A percentile compares a stretch with the other conserved stretches of the same genome.
phyloP scores from a whole-genome alignment of 2,797 vertebrate species.

The Pristis pectinata region DNA sequence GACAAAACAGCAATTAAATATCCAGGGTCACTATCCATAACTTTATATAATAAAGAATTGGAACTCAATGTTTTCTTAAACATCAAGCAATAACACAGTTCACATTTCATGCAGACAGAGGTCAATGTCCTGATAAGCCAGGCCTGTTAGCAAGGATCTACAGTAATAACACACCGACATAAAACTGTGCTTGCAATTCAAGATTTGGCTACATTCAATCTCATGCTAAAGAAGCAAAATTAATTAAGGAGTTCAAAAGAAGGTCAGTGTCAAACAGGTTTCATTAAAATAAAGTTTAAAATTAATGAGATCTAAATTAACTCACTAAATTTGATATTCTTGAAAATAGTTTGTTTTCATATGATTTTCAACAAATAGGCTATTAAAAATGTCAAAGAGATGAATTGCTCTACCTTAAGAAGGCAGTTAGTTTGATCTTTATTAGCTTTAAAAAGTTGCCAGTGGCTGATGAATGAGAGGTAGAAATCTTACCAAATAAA shows the following conservation, averaged over 20 bases:
- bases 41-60: not conserved
- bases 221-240: not conserved
- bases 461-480: not conserved
- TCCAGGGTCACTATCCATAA: not conserved
- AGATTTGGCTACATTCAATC: not conserved
- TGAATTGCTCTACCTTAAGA: not conserved
- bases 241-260: not conserved
- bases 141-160: not conserved
- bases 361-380: not conserved
- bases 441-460: slow-evolving; percentile 3
- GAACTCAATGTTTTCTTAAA: not conserved
- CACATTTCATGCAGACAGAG: not conserved
- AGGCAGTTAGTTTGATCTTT: slow-evolving; percentile 5
- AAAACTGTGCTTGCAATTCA: not conserved
- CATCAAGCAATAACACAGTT: not conserved
- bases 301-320: not conserved
- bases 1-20: not conserved
- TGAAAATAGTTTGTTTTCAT: not conserved
- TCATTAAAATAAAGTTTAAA: not conserved
- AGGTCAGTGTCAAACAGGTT: not conserved
- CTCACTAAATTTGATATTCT: not conserved
- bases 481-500: slow-evolving; percentile 24
- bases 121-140: not conserved
- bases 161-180: not conserved
- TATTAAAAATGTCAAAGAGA: not conserved